These are phyloP conservation scores for Drosophila kikkawai DNA, from an alignment of 1,140 invertebrate species.

Conservation along the genomic window DNA sequence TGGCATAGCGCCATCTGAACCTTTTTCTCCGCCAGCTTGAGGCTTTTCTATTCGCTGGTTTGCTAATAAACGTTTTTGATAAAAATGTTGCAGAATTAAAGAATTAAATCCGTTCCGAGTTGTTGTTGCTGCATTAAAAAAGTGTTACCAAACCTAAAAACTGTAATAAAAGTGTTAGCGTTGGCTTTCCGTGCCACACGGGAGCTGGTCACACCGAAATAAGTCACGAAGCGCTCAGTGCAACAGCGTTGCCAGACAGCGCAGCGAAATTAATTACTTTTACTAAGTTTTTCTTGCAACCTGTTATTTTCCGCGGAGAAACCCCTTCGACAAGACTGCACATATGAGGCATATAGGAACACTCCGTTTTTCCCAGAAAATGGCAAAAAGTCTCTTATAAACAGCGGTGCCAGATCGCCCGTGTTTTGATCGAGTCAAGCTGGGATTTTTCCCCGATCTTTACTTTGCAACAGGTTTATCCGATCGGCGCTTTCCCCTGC, in stretches of 20 bases:
- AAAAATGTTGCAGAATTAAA: conserved; percentile 24
- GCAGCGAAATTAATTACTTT: too few relatives aligned
- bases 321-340: too few relatives aligned
- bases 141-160: too few relatives aligned
- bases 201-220: too few relatives aligned
- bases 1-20: conserved; percentile 83
- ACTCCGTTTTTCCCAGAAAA: not conserved
- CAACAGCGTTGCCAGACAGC: not conserved
- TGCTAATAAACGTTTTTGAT: conserved; percentile 30
- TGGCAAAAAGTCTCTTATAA: not conserved
- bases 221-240: too few relatives aligned
- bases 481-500: conserved; percentile 5
- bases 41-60: conserved; percentile 41
- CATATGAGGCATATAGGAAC: too few relatives aligned
- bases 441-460: conserved; percentile 27
- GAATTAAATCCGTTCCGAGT: conserved; percentile 4
- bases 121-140: too few relatives aligned
- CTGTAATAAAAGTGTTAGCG: too few relatives aligned
- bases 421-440: conserved; percentile 14
- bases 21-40: conserved; percentile 84
- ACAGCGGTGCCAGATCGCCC: too few relatives aligned
- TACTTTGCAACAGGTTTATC: conserved; percentile 32
- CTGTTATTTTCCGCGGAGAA: too few relatives aligned
- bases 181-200: too few relatives aligned
- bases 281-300: too few relatives aligned